phyloP scores from a whole-genome alignment of 1,140 invertebrate genomes.

The Augochlora pura region DNA sequence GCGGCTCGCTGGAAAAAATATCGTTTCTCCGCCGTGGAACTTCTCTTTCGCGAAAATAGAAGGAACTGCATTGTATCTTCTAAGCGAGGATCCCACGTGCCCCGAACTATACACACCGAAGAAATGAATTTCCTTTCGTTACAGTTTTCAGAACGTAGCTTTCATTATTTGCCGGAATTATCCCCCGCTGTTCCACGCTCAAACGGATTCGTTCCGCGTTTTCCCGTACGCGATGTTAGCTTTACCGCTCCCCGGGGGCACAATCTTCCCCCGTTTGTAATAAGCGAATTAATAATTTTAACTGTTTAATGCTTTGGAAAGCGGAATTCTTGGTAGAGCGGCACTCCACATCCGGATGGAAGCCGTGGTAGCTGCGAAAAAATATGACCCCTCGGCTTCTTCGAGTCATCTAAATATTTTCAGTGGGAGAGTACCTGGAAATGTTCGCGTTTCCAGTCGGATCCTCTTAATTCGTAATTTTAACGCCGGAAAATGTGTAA shows the following conservation, averaged over 20 bases:
- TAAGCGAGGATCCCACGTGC: no score
- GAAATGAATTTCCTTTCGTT: slow-evolving; percentile 1
- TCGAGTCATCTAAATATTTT: background rate
- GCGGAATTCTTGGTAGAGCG: background rate
- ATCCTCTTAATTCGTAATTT: no score
- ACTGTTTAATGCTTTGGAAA: background rate
- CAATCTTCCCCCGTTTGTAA: slow-evolving; percentile 1
- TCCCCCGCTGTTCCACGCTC: background rate
- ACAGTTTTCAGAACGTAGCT: background rate
- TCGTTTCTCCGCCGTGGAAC: background rate
- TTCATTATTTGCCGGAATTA: background rate
- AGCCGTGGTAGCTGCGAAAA: background rate
- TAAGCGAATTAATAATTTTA: slow-evolving; percentile 23
- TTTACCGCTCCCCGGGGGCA: background rate
- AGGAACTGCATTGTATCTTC: no score
- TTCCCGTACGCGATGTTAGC: background rate
- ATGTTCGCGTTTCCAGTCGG: background rate
- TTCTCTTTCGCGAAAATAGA: no score
- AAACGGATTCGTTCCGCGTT: background rate
- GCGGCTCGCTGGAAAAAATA: slow-evolving; percentile 17
- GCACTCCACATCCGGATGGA: background rate
- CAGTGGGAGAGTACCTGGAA: background rate
- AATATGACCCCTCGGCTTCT: background rate
- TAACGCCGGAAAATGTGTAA: no score
- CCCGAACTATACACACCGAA: no score